Base-by-base conservation (phyloP, 2,888 invertebrate genomes). In the Strigamia crassipes region DNA sequence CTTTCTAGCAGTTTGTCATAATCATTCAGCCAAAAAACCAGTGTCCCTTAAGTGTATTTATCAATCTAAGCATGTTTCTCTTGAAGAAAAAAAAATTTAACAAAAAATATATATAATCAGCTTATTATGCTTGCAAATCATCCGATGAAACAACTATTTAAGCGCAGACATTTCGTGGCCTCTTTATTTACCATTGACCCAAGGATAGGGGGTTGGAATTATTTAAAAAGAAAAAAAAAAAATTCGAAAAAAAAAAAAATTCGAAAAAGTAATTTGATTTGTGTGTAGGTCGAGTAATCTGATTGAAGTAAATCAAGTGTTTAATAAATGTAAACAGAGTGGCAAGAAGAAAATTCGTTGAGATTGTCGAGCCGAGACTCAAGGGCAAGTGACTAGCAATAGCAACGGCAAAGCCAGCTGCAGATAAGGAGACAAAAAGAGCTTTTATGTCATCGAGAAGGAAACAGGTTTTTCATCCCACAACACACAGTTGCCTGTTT, bases 391-490 rank as follows among this genome's bases (percentile, higher is more conserved):
- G 61, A 61, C 61, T 18, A 61, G 61, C 61, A n/a, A n/a, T n/a
- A n/a, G n/a, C n/a, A n/a, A n/a, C n/a, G n/a, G n/a, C n/a, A 46
- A 46, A 41, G 42, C 42, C 42, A 61, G 61, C 61, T 61, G 61
- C 61, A 61, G 61, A 61, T 61, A 61, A 61, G n/a, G 61, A 61
- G 61, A 61, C 61, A 61, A 61, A 61, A 61, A 61, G 61, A n/a
- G 61, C 61, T 61, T 61, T 61, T 61, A 61, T 61, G 61, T 61
- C 61, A 61, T 61, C 61, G 61, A 61, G 61, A 61, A 61, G 61
- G 61, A 61, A 61, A 61, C 61, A 61, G 61, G 61, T 61, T 61
- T 61, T 61, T 61, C 61, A 61, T 61, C 61, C 61, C 18, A 18
- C 61, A 61, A 61, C 61, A 61, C 61, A 61, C 51, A n/a, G 61